Evolutionary conservation across 2,113 vertebrate genomes (phyloP).

Genomic region (Dasyprocta punctata): DNA sequence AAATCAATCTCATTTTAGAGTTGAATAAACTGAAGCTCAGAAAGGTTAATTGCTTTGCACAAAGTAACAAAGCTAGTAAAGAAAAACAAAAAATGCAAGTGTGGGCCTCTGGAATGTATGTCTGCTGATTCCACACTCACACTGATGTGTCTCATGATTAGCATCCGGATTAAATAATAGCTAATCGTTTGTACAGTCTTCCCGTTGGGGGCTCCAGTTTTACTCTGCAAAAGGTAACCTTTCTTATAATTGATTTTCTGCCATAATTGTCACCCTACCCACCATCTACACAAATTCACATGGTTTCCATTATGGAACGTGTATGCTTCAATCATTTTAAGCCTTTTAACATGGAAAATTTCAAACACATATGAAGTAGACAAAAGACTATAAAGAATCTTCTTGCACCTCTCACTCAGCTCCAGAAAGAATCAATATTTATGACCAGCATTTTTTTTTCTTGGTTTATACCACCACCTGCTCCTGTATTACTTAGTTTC

Average conservation of each 20-base stretch:
- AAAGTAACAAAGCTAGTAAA: conserved; percentile 64
- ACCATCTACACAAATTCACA: neutral
- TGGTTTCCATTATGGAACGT: neutral
- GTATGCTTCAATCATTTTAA: neutral
- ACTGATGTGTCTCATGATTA: neutral
- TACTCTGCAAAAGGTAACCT: neutral
- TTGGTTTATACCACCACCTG: neutral
- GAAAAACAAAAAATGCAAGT: conserved; percentile 34
- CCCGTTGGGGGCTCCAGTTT: neutral
- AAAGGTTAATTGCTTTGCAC: conserved; percentile 68
- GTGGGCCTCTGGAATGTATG: neutral
- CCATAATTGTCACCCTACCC: conserved; percentile 2
- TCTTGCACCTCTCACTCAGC: neutral
- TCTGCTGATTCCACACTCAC: neutral
- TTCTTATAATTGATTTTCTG: conserved; percentile 38
- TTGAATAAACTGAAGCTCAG: conserved; percentile 64
- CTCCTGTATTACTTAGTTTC: neutral
- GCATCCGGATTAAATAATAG: neutral
- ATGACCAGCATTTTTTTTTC: neutral
- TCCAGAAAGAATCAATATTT: neutral
- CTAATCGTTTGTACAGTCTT: neutral
- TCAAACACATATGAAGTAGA: neutral
- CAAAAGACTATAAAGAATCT: neutral
- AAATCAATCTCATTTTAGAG: conserved; percentile 71
- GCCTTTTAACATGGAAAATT: neutral